Conservation (phyloP, 2,888 invertebrate genomes). For the Maniola hyperantus region DNA sequence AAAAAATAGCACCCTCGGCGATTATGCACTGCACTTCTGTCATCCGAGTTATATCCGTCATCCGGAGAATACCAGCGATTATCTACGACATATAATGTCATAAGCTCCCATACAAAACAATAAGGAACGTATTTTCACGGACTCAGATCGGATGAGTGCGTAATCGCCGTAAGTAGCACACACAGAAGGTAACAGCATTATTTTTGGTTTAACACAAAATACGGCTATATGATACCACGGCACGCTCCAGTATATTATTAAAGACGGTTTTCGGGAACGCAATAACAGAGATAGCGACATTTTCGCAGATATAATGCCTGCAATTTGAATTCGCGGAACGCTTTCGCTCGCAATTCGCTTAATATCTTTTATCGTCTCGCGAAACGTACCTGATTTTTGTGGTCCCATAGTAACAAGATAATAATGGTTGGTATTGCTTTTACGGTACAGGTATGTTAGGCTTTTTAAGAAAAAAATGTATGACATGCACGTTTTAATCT, state of each 20-base stretch:
- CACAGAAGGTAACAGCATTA: not conserved
- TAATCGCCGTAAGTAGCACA: not conserved
- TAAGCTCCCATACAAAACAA: too few species aligned
- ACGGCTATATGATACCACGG: slow-evolving; percentile 15
- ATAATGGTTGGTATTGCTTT: slow-evolving; percentile 15
- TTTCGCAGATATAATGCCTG: slow-evolving; percentile 63
- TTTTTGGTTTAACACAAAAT: slow-evolving; percentile 22
- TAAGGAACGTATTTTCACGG: too few species aligned
- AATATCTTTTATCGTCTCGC: slow-evolving; percentile 55
- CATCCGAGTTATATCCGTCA: too few species aligned
- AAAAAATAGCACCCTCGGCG: too few species aligned
- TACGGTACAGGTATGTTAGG: slow-evolving; percentile 2
- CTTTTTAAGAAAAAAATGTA: not conserved
- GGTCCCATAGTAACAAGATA: slow-evolving; percentile 23
- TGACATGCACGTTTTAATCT: not conserved
- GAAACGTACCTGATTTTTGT: slow-evolving; percentile 56
- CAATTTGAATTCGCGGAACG: slow-evolving; percentile 70
- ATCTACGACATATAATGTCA: too few species aligned
- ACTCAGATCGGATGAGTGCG: too few species aligned
- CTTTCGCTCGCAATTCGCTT: slow-evolving; percentile 57
- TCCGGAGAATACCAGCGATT: too few species aligned
- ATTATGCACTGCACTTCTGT: too few species aligned
- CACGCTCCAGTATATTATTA: slow-evolving; percentile 27
- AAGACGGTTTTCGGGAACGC: slow-evolving; percentile 50
- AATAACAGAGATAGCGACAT: slow-evolving; percentile 65